Evolutionary conservation across 2,797 vertebrate species (phyloP).

Genomic region (Alouatta caraya): DNA sequence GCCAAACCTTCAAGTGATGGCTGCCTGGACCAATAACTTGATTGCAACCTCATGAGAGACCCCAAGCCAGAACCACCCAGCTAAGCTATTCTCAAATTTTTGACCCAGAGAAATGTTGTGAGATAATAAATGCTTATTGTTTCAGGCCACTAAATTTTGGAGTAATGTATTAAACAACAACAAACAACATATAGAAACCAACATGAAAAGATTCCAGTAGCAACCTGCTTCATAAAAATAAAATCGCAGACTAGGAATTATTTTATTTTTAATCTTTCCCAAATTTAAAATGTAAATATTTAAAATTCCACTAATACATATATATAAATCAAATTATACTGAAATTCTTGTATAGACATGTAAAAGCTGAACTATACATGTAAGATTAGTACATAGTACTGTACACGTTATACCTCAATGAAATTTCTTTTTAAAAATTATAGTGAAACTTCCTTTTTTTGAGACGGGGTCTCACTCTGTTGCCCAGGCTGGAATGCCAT

Average conservation of each 20-base stretch:
- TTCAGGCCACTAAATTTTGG: not conserved
- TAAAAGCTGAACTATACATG: not conserved
- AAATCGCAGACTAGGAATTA: not conserved
- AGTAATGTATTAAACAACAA: not conserved
- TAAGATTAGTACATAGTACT: not conserved
- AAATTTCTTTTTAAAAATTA: not conserved
- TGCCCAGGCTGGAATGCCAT: not conserved
- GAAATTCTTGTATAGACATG: not conserved
- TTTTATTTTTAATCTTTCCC: not conserved
- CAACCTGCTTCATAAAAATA: not conserved
- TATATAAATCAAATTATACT: not conserved
- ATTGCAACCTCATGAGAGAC: not conserved
- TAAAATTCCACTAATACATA: not conserved
- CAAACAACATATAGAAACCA: not conserved
- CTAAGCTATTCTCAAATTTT: not conserved
- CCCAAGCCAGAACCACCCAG: not conserved
- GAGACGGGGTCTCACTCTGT: not conserved
- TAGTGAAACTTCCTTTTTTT: not conserved
- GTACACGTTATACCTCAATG: not conserved
- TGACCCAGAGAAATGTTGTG: not conserved
- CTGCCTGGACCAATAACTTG: not conserved
- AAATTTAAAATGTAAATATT: not conserved
- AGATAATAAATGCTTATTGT: not conserved
- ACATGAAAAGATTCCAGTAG: not conserved
- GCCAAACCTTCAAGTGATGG: not conserved